Evolutionary conservation across 1,140 invertebrate genomes (phyloP).

Genomic region (Dicyema japonicum): DNA sequence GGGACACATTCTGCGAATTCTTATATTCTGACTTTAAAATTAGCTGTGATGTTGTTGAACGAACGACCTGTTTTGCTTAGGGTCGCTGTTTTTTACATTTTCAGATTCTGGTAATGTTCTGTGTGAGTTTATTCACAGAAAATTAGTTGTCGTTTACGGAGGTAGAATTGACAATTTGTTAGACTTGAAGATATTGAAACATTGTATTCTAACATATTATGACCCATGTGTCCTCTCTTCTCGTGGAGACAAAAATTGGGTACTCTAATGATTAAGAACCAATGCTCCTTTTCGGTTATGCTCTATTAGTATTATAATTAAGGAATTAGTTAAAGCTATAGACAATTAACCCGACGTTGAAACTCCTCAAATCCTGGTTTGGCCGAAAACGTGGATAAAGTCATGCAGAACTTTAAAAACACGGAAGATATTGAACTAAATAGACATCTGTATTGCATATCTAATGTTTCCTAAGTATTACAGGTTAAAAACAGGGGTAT

Average conservation of each 20-base stretch:
- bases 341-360: conserved; percentile 31
- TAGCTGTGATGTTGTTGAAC: conserved; percentile 34
- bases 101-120: conserved; percentile 17
- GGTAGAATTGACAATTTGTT: conserved; percentile 46
- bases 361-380: conserved; percentile 34
- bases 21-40: conserved; percentile 44
- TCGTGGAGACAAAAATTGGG: conserved; percentile 21
- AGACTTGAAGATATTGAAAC: conserved; percentile 35
- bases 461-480: too few species aligned
- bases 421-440: too few species aligned
- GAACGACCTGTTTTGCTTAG: conserved; percentile 10
- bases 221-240: conserved; percentile 22
- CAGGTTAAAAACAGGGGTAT: too few species aligned
- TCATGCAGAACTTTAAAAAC: conserved; percentile 36
- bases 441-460: too few species aligned
- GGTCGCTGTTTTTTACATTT: neutral
- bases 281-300: conserved; percentile 3
- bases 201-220: conserved; percentile 41
- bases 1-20: conserved; percentile 62
- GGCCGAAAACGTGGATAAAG: conserved; percentile 41
- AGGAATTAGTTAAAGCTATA: conserved; percentile 31
- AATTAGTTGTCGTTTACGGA: conserved; percentile 50
- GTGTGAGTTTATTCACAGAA: conserved; percentile 42
- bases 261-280: conserved; percentile 9
- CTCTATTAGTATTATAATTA: conserved; percentile 6